Evolutionary conservation across 2,888 invertebrate species (phyloP).

Genomic region (Folsomia candida): DNA sequence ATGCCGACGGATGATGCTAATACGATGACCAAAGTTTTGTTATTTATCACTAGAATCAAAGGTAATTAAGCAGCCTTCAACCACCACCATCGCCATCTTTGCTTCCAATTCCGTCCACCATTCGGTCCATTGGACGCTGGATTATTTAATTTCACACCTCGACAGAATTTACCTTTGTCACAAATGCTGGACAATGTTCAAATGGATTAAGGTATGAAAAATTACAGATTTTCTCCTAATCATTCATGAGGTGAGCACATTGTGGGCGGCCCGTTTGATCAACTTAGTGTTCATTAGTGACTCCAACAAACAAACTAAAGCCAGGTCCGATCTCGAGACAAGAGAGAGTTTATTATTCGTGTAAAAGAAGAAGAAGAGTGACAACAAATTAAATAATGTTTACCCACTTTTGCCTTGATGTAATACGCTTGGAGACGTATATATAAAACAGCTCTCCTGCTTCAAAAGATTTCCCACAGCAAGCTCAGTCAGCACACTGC

Average conservation of each 20-base stretch:
- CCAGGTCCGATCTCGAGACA: no score
- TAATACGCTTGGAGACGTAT: not conserved
- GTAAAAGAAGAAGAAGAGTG: not conserved
- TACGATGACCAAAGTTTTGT: not conserved
- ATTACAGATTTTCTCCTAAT: not conserved
- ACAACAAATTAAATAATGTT: not conserved
- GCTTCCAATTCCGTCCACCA: not conserved
- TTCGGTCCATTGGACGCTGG: not conserved
- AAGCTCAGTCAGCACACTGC: no score
- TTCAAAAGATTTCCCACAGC: not conserved
- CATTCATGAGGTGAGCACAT: not conserved
- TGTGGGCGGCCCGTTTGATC: constrained; percentile 12
- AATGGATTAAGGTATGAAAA: no score
- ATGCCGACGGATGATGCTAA: not conserved
- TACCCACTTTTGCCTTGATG: not conserved
- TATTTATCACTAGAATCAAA: constrained; percentile 17
- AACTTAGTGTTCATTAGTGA: constrained; percentile 12
- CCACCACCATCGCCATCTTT: not conserved
- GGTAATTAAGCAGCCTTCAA: constrained; percentile 7
- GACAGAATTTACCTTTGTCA: not conserved
- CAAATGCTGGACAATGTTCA: not conserved
- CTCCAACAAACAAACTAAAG: not conserved
- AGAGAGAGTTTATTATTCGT: not conserved
- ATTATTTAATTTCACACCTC: constrained; percentile 5
- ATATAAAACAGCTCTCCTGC: not conserved